These are phyloP conservation scores for Tachina lurida DNA, from an alignment of 2,888 invertebrate genomes.

Conservation along the genomic window DNA sequence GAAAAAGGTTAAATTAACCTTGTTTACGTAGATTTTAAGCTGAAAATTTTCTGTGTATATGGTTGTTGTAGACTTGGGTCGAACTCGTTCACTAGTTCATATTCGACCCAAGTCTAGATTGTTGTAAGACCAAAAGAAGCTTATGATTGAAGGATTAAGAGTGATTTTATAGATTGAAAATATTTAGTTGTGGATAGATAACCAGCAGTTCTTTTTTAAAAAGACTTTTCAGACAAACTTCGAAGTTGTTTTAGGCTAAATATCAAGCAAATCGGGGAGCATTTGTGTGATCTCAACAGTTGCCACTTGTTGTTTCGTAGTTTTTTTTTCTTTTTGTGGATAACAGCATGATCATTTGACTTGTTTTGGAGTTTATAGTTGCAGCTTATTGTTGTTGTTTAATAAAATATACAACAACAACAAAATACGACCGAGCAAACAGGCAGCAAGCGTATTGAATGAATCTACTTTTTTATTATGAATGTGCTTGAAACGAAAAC, in stretches of 20 bases:
- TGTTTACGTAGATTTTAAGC: too few species aligned
- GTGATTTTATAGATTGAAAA: not conserved
- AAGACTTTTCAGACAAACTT: not conserved
- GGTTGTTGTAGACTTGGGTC: too few species aligned
- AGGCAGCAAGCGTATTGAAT: conserved; percentile 35
- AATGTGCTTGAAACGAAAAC: conserved; percentile 41
- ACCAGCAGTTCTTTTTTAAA: not conserved
- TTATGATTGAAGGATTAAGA: too few species aligned
- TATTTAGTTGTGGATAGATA: not conserved
- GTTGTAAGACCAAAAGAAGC: too few species aligned
- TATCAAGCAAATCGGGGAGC: conserved; percentile 33
- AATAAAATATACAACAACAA: conserved; percentile 4
- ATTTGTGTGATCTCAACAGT: conserved; percentile 59
- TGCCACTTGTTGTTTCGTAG: conserved; percentile 61
- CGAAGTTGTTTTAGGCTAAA: conserved; percentile 7
- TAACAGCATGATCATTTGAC: conserved; percentile 61
- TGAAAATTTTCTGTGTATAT: too few species aligned
- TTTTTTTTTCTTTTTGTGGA: conserved; percentile 5
- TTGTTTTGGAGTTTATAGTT: conserved; percentile 48
- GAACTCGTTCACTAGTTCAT: too few species aligned
- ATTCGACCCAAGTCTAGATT: too few species aligned
- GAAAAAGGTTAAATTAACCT: too few species aligned
- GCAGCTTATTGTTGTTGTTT: conserved; percentile 11
- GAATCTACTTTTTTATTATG: conserved; percentile 25
- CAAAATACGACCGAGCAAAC: conserved; percentile 22